These are phyloP conservation scores for Gymnobelideus leadbeateri DNA, from an alignment of 2,113 vertebrate genomes.

Conservation along the genomic window DNA sequence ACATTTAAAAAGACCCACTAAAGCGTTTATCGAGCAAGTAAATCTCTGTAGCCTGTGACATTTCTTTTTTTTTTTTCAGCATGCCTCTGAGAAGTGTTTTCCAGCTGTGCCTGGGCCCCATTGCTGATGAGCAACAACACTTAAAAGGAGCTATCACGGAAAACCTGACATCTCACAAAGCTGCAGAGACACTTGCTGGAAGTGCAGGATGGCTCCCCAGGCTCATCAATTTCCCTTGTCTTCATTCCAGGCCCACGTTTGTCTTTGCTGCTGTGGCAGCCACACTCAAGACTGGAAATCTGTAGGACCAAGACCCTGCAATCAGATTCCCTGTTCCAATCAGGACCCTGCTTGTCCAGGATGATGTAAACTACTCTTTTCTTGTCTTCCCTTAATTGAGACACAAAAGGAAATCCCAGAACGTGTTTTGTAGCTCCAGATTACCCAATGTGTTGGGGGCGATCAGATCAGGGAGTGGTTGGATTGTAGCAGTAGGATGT, in stretches of 20 bases:
- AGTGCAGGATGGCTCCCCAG: not conserved
- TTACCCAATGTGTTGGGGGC: not conserved
- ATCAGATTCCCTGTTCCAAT: not conserved
- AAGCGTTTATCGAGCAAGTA: not conserved
- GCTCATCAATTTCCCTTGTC: constrained; percentile 26
- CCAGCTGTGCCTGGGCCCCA: not conserved
- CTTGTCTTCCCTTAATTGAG: constrained; percentile 16
- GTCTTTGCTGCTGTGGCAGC: constrained; percentile 36
- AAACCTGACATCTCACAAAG: constrained; percentile 13
- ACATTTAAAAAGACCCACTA: constrained; percentile 35
- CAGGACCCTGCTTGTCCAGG: not conserved
- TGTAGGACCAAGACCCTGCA: not conserved
- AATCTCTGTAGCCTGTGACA: not conserved
- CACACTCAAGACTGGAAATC: constrained; percentile 23
- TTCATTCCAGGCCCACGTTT: constrained; percentile 33
- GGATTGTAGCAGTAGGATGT: not conserved
- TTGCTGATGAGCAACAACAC: not conserved
- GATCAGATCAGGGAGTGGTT: not conserved
- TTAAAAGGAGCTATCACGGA: not conserved
- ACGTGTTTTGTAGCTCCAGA: not conserved
- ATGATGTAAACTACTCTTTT: not conserved
- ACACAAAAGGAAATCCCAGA: not conserved
- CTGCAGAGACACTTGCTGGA: constrained; percentile 25
- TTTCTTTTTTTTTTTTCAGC: not conserved
- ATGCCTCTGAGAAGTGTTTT: constrained; percentile 38